phyloP scores from a whole-genome alignment of 2,113 vertebrate genomes.

The Gallinago undulata region DNA sequence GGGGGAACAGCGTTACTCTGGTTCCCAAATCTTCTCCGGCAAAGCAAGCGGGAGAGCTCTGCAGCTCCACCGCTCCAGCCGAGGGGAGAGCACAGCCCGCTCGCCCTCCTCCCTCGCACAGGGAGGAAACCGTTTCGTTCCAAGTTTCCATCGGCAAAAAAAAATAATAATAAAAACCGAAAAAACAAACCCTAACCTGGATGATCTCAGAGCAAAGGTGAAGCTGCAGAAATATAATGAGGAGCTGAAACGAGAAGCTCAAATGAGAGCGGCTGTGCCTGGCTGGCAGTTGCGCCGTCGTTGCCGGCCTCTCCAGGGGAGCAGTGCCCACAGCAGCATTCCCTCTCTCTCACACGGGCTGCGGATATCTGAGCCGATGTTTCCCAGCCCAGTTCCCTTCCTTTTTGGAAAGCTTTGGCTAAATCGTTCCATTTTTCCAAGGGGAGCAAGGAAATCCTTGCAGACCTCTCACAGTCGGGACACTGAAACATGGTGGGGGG shows the following conservation, averaged over 20 bases:
- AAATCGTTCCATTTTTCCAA: background rate
- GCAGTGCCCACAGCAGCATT: conserved; percentile 9
- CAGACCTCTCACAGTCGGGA: background rate
- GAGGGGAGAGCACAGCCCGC: background rate
- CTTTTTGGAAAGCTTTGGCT: background rate
- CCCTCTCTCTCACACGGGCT: background rate
- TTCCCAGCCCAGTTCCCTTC: background rate
- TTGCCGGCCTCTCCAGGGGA: background rate
- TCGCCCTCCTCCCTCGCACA: background rate
- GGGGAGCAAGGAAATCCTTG: background rate
- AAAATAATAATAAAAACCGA: background rate
- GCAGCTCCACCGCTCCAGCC: background rate
- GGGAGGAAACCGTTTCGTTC: background rate
- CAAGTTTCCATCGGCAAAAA: background rate
- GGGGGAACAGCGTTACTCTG: background rate
- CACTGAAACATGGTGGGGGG: fast-evolving
- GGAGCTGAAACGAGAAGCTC: background rate
- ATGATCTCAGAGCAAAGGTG: conserved; percentile 53
- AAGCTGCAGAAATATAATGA: conserved; percentile 55
- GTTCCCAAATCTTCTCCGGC: background rate
- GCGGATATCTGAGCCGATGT: background rate
- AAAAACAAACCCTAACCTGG: background rate
- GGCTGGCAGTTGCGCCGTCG: background rate
- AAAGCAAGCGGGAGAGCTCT: background rate
- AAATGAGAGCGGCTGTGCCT: background rate